A percentile compares a stretch with the other conserved stretches of the same genome.
phyloP scores from a whole-genome alignment of 2,113 vertebrate genomes.

The Patagioenas fasciata region DNA sequence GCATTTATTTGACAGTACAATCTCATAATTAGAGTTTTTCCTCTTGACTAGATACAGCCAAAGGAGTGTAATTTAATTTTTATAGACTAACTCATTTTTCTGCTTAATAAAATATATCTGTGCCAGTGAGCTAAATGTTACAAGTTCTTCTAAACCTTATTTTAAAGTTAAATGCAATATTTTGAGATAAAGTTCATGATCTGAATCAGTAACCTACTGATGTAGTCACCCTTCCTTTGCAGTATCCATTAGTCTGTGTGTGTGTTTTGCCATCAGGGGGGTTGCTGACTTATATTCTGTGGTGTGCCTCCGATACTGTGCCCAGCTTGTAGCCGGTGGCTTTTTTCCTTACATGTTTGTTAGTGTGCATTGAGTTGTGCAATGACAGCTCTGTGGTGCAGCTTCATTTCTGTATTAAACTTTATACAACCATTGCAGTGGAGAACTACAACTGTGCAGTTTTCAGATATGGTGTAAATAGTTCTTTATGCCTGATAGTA shows the following conservation, averaged over 20 bases:
- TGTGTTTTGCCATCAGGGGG: conserved; percentile 13
- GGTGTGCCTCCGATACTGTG: not conserved
- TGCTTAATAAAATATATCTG: conserved; percentile 63
- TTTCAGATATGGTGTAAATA: not conserved
- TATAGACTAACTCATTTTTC: conserved; percentile 71
- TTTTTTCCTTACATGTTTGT: not conserved
- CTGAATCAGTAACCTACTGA: conserved; percentile 25
- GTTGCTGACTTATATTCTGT: conserved; percentile 5
- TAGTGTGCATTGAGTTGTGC: not conserved
- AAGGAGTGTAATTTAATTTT: conserved; percentile 73
- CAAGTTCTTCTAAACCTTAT: conserved; percentile 50
- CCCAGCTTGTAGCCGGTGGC: not conserved
- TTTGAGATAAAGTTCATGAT: conserved; percentile 50
- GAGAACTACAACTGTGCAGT: not conserved
- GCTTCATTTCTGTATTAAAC: not conserved
- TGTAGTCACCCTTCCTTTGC: conserved; percentile 35
- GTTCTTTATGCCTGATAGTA: not conserved
- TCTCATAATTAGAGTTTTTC: conserved; percentile 74
- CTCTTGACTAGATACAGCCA: conserved; percentile 72
- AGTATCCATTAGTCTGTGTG: conserved; percentile 8
- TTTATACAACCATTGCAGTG: not conserved
- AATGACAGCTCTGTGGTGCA: not conserved
- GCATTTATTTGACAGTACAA: conserved; percentile 73
- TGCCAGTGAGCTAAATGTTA: conserved; percentile 56
- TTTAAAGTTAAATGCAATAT: conserved; percentile 60